Evolutionary conservation across 2,113 vertebrate genomes (phyloP), one percentile per base, ranked within the genome.

Genomic region (Anarhynchus alexandrinus): DNA sequence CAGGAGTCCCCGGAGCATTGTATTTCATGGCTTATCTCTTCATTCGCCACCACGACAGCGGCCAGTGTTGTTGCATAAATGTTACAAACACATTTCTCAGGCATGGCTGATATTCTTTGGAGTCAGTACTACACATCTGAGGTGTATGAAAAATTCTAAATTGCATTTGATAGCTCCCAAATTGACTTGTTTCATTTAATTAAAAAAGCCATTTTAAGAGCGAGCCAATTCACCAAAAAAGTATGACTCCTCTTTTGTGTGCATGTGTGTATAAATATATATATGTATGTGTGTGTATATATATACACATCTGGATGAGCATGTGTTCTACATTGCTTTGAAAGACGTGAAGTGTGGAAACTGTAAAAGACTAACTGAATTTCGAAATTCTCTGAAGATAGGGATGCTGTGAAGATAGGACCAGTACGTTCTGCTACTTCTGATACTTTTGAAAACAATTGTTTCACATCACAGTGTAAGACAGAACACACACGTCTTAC

Each of bases 21-120:
- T 74, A 47, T 93, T 90, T 92, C 69, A 70, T 51, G 72, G 64
- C 16, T 95, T 93, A 61, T 95, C 86, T 92, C 88, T 83, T 91
- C 82, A 66, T 88, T 88, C 93, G 21, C 59, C 55, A 81, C 90
- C 87, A 95, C 86, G 83, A 86, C 51, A 81, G 84, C 0, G 5
- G 74, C 76, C 82, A 78, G 64, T 21, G 17, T 73, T 72, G 57
- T 45, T 70, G 64, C 79, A 88, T 93, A 88, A 83, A 71, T 43
- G 65, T 83, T 94, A 69, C 90, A 83, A 73, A 84, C 47, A 45
- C 43, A 84, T 90, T 95, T 96, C 38, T 23, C 69, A 96, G 61
- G 82, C 86, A 72, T 3, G 42, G 76, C 76, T 86, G 86, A 78
- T 92, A 12, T 40, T 64, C 69, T 92, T 78, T 84, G 69, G 90